These are phyloP conservation scores for Pseudomyrmex cubaensis DNA, from an alignment of 1,140 invertebrate species.

Conservation along the genomic window DNA sequence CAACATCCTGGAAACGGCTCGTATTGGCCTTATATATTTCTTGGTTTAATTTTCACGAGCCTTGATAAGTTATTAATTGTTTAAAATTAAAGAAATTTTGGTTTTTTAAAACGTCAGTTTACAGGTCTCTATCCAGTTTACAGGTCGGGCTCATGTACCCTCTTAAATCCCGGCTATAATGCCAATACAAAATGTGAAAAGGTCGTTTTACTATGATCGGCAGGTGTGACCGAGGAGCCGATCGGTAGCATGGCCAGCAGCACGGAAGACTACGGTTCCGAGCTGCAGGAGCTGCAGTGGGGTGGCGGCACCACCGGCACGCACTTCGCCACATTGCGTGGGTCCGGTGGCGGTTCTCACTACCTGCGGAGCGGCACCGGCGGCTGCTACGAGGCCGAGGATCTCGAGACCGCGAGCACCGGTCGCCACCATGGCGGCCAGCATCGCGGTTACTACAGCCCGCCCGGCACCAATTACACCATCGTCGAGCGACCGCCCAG, in stretches of 20 bases:
- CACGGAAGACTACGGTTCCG: slow-evolving; percentile 85
- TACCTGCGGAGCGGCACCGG: slow-evolving; percentile 79
- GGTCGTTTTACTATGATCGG: background rate
- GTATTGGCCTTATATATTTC: no score
- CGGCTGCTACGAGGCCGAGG: slow-evolving; percentile 85
- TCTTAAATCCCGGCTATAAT: no score
- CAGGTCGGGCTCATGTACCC: no score
- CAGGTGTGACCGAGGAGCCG: slow-evolving; percentile 80
- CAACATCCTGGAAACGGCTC: no score
- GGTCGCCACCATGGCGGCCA: slow-evolving; percentile 71
- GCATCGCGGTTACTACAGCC: slow-evolving; percentile 85
- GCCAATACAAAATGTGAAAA: no score
- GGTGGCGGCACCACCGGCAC: slow-evolving; percentile 79
- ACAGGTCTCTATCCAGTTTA: no score
- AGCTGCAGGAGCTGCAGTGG: slow-evolving; percentile 87
- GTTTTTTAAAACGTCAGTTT: no score
- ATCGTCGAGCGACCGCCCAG: slow-evolving; percentile 93
- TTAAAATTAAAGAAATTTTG: no score
- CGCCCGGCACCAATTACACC: slow-evolving; percentile 92
- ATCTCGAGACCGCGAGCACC: slow-evolving; percentile 79
- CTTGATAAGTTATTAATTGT: no score
- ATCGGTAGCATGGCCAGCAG: slow-evolving; percentile 81
- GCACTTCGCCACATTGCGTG: slow-evolving; percentile 77
- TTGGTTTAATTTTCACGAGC: no score
- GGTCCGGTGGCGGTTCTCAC: slow-evolving; percentile 80